Conservation (phyloP, 2,888 invertebrate genomes). For the Gari tellinella region DNA sequence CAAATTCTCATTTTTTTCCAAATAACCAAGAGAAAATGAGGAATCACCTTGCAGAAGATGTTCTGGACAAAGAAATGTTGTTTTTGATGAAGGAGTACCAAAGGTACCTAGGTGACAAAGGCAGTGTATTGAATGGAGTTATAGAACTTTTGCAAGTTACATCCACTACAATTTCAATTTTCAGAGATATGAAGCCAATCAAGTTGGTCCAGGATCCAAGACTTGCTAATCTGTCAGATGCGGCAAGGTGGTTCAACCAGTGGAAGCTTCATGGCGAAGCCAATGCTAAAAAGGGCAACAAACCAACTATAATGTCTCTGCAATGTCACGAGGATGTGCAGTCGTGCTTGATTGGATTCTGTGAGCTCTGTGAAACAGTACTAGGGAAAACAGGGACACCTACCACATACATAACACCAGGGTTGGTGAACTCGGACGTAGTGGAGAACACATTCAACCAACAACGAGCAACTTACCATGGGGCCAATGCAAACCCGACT, state of each 20-base stretch:
- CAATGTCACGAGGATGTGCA: slow-evolving; percentile 33
- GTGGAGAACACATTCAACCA: slow-evolving; percentile 32
- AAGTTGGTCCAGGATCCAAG: slow-evolving; percentile 6
- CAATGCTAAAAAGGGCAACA: background rate
- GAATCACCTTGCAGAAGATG: slow-evolving; percentile 60
- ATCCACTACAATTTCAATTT: slow-evolving; percentile 16
- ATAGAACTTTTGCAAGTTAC: slow-evolving; percentile 28
- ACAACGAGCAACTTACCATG: slow-evolving; percentile 27
- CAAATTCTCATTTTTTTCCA: slow-evolving; percentile 48
- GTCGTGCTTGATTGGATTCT: slow-evolving; percentile 8
- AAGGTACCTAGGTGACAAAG: slow-evolving; percentile 26
- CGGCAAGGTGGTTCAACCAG: slow-evolving; percentile 20
- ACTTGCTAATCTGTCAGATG: background rate
- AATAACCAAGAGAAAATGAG: slow-evolving; percentile 46
- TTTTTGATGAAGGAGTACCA: slow-evolving; percentile 45
- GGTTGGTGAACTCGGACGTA: slow-evolving; percentile 23
- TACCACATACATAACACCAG: slow-evolving; percentile 14
- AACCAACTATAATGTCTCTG: slow-evolving; percentile 12
- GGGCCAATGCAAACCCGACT: slow-evolving; percentile 32
- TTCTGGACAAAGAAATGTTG: slow-evolving; percentile 51
- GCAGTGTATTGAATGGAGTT: slow-evolving; percentile 24
- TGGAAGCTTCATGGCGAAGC: slow-evolving; percentile 6
- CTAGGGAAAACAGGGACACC: background rate
- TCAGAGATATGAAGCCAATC: slow-evolving; percentile 29
- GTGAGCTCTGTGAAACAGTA: background rate